A percentile compares a stretch with the other conserved stretches of the same genome.
Evolutionary conservation across 2,888 invertebrate species (phyloP).

Genomic region (Drosophila ochracea): DNA sequence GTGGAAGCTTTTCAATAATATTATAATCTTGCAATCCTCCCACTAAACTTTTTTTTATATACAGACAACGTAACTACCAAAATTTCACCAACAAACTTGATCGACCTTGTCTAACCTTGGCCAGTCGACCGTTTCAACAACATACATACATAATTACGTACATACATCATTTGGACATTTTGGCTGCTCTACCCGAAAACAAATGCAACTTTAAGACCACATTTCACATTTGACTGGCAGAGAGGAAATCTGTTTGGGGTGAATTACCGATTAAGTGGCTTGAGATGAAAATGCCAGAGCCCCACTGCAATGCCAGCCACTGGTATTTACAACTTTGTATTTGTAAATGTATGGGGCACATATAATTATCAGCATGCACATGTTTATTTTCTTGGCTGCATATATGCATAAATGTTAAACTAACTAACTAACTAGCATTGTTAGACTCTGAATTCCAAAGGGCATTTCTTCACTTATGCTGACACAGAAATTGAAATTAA

Average conservation of each 20-base stretch:
- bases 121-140: conserved; percentile 36
- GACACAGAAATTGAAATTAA: neutral
- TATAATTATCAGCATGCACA: conserved; percentile 3
- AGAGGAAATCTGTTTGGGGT: conserved; percentile 47
- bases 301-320: conserved; percentile 19
- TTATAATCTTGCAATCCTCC: neutral
- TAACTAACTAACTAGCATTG: neutral
- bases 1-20: neutral
- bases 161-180: conserved; percentile 16
- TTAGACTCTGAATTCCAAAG: neutral
- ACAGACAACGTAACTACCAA: neutral
- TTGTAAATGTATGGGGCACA: conserved; percentile 4
- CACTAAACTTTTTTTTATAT: neutral
- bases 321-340: neutral
- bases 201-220: conserved; percentile 59
- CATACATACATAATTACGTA: neutral
- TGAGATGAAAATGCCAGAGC: conserved; percentile 32
- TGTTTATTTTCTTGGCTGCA: conserved; percentile 2
- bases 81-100: conserved; percentile 26
- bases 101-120: conserved; percentile 49
- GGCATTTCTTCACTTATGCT: neutral
- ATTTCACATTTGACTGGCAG: conserved; percentile 63
- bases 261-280: conserved; percentile 65
- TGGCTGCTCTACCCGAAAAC: conserved; percentile 10
- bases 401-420: neutral